A percentile compares a stretch with the other conserved stretches of the same genome.
Evolutionary conservation across 2,113 vertebrate genomes (phyloP).

Genomic region (Corythoichthys intestinalis): DNA sequence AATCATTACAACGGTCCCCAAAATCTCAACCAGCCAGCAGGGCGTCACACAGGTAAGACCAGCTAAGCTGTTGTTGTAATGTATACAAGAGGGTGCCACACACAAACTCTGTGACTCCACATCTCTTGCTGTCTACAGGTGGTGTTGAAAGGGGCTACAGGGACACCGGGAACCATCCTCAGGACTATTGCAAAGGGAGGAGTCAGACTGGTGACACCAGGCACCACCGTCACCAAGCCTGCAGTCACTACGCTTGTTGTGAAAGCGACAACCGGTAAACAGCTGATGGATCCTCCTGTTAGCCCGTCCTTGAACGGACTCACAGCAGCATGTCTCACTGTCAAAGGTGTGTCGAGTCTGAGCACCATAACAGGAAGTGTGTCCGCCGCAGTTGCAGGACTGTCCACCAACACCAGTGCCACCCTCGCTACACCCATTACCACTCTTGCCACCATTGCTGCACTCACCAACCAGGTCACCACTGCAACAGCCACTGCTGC

Average conservation of each 20-base stretch:
- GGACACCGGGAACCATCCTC: slow-evolving; percentile 86
- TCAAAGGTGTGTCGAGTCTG: slow-evolving; percentile 80
- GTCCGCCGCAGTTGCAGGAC: slow-evolving; percentile 77
- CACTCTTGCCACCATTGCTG: slow-evolving; percentile 83
- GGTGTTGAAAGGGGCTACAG: slow-evolving; percentile 85
- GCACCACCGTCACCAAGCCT: slow-evolving; percentile 81
- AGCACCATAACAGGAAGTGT: slow-evolving; percentile 83
- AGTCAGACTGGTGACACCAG: slow-evolving; percentile 83
- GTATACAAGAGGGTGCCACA: not conserved
- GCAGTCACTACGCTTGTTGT: slow-evolving; percentile 87
- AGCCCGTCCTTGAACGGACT: not conserved
- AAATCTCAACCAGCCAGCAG: slow-evolving; percentile 79
- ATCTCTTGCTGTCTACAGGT: slow-evolving; percentile 65
- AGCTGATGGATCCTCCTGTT: not conserved
- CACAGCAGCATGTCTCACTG: not conserved
- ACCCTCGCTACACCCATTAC: slow-evolving; percentile 85
- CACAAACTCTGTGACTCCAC: not conserved
- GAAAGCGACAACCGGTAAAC: slow-evolving; percentile 84
- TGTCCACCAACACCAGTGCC: slow-evolving; percentile 74
- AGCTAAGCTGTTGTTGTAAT: not conserved
- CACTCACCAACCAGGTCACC: slow-evolving; percentile 85
- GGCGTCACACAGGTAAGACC: slow-evolving; percentile 84
- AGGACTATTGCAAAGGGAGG: slow-evolving; percentile 87
- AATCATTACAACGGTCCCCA: slow-evolving; percentile 87
- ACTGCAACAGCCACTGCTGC: slow-evolving; percentile 82